Evolutionary conservation across 1,140 invertebrate genomes (phyloP).

Genomic region (Drosophila kikkawai): DNA sequence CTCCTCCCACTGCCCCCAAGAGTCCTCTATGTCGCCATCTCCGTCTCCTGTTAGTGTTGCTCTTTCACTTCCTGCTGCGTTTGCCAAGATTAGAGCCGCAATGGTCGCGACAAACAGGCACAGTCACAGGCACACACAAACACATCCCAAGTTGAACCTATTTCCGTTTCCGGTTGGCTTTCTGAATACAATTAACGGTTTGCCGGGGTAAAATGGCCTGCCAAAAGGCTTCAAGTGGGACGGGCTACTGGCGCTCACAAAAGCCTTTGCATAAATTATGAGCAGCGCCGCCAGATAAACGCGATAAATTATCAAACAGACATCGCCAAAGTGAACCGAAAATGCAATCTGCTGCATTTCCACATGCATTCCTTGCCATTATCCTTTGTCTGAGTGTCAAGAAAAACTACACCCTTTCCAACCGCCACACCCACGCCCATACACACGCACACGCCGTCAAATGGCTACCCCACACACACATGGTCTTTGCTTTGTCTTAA

Average conservation of each 20-base stretch:
- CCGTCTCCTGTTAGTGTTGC: slow-evolving; percentile 39
- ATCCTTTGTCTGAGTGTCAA: slow-evolving; percentile 65
- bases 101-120: slow-evolving; percentile 54
- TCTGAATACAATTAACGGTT: slow-evolving; percentile 75
- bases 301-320: slow-evolving; percentile 76
- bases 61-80: slow-evolving; percentile 49
- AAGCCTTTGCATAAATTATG: slow-evolving; percentile 79
- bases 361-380: slow-evolving; percentile 17
- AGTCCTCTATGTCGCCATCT: slow-evolving; percentile 33
- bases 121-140: slow-evolving; percentile 8
- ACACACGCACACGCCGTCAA: neutral
- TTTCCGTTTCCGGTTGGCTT: slow-evolving; percentile 76
- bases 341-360: slow-evolving; percentile 70
- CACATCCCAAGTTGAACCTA: slow-evolving; percentile 66
- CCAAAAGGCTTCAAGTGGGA: slow-evolving; percentile 24
- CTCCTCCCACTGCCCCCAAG: neutral
- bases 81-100: slow-evolving; percentile 73
- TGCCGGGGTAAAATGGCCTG: slow-evolving; percentile 39
- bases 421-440: slow-evolving; percentile 16
- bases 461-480: slow-evolving; percentile 34
- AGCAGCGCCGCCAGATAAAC: slow-evolving; percentile 67
- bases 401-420: slow-evolving; percentile 38
- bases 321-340: slow-evolving; percentile 39
- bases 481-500: slow-evolving; percentile 69
- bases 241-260: slow-evolving; percentile 40